Evolutionary conservation across 1,140 invertebrate species (phyloP).

Genomic region (Samia ricini): DNA sequence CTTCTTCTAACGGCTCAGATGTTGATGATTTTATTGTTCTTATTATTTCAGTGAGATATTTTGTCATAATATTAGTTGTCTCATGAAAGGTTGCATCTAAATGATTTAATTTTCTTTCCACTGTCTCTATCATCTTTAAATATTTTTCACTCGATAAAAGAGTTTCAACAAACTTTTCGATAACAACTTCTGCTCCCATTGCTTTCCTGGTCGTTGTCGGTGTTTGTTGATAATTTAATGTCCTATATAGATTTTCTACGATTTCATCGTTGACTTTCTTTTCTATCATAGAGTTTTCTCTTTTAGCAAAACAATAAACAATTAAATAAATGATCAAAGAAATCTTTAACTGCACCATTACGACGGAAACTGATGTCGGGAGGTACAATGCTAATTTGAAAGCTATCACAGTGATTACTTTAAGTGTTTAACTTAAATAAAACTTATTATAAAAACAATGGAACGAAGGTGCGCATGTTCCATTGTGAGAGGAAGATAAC

Average conservation of each 20-base stretch:
- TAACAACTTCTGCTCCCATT: slow-evolving; percentile 38
- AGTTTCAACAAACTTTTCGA: slow-evolving; percentile 61
- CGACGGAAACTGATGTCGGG: slow-evolving; percentile 2
- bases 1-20: slow-evolving; percentile 30
- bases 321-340: slow-evolving; percentile 5
- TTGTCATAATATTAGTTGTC: slow-evolving; percentile 45
- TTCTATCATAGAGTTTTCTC: not conserved
- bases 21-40: slow-evolving; percentile 36
- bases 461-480: slow-evolving; percentile 2
- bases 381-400: slow-evolving; percentile 6
- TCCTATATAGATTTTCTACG: slow-evolving; percentile 5
- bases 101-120: slow-evolving; percentile 50
- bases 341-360: slow-evolving; percentile 13
- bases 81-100: slow-evolving; percentile 49
- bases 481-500: slow-evolving; percentile 23
- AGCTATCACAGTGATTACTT: slow-evolving; percentile 8
- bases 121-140: slow-evolving; percentile 52
- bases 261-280: slow-evolving; percentile 1
- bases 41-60: slow-evolving; percentile 51
- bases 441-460: slow-evolving; percentile 26
- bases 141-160: slow-evolving; percentile 58
- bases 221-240: not conserved
- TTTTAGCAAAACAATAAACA: slow-evolving; percentile 12
- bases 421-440: slow-evolving; percentile 18
- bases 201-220: slow-evolving; percentile 28